phyloP scores from a whole-genome alignment of 2,888 invertebrate species.

The Epistrophe eligans region DNA sequence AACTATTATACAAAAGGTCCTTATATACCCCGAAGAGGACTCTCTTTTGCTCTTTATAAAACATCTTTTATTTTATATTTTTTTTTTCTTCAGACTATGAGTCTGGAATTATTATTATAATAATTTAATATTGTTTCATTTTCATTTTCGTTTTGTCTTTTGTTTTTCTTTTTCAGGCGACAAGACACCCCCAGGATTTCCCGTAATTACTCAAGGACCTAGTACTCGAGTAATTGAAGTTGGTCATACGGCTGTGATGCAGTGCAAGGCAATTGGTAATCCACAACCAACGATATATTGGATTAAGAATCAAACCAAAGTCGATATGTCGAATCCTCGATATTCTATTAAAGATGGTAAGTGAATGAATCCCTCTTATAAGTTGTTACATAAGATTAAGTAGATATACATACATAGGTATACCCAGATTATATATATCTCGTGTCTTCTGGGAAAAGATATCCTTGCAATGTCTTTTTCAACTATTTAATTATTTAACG shows the following conservation, averaged over 20 bases:
- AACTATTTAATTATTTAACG: constrained; percentile 64
- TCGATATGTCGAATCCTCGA: constrained; percentile 93
- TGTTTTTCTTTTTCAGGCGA: constrained; percentile 86
- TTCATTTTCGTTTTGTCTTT: too few species aligned
- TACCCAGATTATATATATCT: background rate
- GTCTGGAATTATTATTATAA: constrained; percentile 52
- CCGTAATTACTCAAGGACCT: constrained; percentile 93
- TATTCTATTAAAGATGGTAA: constrained; percentile 93
- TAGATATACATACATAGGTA: background rate
- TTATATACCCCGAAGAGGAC: background rate
- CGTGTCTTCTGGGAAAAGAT: background rate
- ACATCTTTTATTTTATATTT: background rate
- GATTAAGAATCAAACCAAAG: constrained; percentile 96
- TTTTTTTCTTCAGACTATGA: background rate
- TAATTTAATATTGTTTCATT: constrained; percentile 51
- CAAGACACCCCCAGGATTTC: constrained; percentile 96
- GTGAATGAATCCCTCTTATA: constrained; percentile 68
- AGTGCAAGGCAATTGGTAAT: constrained; percentile 94
- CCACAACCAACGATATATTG: constrained; percentile 94
- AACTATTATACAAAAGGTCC: constrained; percentile 37
- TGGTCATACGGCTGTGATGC: constrained; percentile 94
- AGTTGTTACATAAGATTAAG: background rate
- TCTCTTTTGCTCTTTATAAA: constrained; percentile 22
- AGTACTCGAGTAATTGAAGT: constrained; percentile 97
- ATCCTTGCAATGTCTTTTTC: background rate